Conservation (phyloP, 64 coral and sea anemone species). For the Cladopsammia gracilis region DNA sequence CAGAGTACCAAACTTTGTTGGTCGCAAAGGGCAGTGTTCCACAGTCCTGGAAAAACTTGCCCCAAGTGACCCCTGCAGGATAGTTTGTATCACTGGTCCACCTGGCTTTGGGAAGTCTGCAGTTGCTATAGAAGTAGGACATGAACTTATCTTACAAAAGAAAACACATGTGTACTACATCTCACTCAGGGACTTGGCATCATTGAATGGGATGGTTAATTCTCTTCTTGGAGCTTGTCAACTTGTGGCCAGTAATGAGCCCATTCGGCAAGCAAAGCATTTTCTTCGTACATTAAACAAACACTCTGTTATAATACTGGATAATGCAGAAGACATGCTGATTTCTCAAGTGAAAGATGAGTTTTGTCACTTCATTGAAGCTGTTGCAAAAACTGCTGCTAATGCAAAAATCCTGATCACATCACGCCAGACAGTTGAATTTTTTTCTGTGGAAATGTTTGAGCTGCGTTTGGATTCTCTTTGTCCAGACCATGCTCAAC, state of each 20-base stretch:
- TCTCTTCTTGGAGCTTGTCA: slow-evolving; percentile 87
- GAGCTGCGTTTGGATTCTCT: slow-evolving; percentile 57
- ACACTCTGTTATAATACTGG: slow-evolving; percentile 87
- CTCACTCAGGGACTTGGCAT: slow-evolving; percentile 76
- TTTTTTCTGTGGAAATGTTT: slow-evolving; percentile 77
- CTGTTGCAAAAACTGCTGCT: slow-evolving; percentile 79
- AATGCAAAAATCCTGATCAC: slow-evolving; percentile 86
- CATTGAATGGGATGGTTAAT: slow-evolving; percentile 82
- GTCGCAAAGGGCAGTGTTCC: slow-evolving; percentile 73
- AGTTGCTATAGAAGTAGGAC: slow-evolving; percentile 93
- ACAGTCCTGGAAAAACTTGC: slow-evolving; percentile 69
- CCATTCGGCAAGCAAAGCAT: slow-evolving; percentile 77
- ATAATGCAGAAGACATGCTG: slow-evolving; percentile 97
- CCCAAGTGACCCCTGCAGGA: slow-evolving; percentile 47
- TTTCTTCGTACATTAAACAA: slow-evolving; percentile 61
- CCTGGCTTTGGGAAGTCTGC: slow-evolving; percentile 96
- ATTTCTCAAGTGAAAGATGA: slow-evolving; percentile 53
- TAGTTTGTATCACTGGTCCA: slow-evolving; percentile 89
- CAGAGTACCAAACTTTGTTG: slow-evolving; percentile 88
- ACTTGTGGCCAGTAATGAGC: slow-evolving; percentile 74
- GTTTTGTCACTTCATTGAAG: slow-evolving; percentile 85
- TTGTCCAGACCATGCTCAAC: slow-evolving; percentile 65
- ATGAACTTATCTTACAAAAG: slow-evolving; percentile 73
- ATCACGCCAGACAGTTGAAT: slow-evolving; percentile 65
- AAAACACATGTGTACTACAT: slow-evolving; percentile 82